These are phyloP conservation scores for Dicrostonyx torquatus DNA, from an alignment of 2,797 vertebrate species.

Conservation along the genomic window DNA sequence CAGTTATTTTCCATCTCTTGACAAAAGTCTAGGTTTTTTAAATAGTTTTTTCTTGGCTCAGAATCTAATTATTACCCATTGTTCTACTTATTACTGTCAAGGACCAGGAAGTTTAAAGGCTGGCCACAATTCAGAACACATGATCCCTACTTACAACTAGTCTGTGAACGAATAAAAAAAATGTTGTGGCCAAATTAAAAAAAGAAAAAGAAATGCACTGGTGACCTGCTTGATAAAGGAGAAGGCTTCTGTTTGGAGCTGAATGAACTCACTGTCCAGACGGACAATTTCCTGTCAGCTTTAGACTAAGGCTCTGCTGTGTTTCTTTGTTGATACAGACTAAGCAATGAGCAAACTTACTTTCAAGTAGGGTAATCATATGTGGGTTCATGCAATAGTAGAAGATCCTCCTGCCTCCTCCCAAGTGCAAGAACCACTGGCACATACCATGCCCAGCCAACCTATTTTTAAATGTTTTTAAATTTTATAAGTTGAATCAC, in stretches of 20 bases:
- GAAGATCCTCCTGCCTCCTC: neutral
- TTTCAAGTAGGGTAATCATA: neutral
- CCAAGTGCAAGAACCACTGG: neutral
- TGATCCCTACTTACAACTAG: neutral
- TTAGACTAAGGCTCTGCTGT: neutral
- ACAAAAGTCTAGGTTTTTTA: slow-evolving; percentile 57
- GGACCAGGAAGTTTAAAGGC: neutral
- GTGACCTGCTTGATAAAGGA: neutral
- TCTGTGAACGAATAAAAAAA: too few relatives aligned
- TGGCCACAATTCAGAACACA: neutral
- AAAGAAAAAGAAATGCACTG: neutral
- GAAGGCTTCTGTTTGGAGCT: neutral
- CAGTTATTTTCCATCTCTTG: slow-evolving; percentile 25
- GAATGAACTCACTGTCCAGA: neutral
- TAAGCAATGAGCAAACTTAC: neutral
- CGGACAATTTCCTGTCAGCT: neutral
- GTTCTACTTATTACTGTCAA: neutral
- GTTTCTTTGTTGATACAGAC: neutral
- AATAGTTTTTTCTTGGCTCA: neutral
- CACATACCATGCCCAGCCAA: neutral
- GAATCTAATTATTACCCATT: slow-evolving; percentile 19
- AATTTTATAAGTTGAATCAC: slow-evolving; percentile 23
- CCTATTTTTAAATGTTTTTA: slow-evolving; percentile 3
- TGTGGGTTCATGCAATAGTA: neutral
- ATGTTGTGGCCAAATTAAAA: too few relatives aligned